Evolutionary conservation across 2,113 vertebrate genomes (phyloP).

Genomic region (Anas platyrhynchos): DNA sequence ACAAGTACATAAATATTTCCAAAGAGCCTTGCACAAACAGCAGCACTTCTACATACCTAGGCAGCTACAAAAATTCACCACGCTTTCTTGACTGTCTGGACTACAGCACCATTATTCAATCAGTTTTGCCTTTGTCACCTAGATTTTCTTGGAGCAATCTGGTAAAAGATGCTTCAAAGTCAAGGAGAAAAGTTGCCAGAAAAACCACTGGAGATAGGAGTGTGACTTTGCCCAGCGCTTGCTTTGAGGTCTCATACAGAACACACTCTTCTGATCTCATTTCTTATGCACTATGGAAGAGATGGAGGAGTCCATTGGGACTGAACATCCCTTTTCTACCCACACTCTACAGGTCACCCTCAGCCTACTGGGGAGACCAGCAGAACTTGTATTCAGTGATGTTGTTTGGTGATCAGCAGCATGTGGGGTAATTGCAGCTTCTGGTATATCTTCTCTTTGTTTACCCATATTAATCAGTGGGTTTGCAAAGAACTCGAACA

Average conservation of each 20-base stretch:
- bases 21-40: neutral
- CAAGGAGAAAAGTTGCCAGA: neutral
- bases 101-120: neutral
- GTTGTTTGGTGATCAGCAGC: neutral
- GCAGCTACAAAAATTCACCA: neutral
- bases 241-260: neutral
- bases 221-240: neutral
- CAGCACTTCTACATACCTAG: neutral
- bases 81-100: neutral
- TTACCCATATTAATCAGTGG: neutral
- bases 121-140: neutral
- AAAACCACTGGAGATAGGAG: neutral
- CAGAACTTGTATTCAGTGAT: neutral
- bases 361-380: neutral
- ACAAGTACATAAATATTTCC: neutral
- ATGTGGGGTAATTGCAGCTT: neutral
- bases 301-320: neutral
- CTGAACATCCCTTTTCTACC: neutral
- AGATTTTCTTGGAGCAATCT: neutral
- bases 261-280: neutral
- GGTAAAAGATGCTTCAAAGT: neutral
- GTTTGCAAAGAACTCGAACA: neutral
- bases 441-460: neutral
- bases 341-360: neutral
- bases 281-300: neutral